Evolutionary conservation across 2,797 vertebrate genomes (phyloP), one percentile per base, ranked within the genome.

Genomic region (Syncerus caffer): DNA sequence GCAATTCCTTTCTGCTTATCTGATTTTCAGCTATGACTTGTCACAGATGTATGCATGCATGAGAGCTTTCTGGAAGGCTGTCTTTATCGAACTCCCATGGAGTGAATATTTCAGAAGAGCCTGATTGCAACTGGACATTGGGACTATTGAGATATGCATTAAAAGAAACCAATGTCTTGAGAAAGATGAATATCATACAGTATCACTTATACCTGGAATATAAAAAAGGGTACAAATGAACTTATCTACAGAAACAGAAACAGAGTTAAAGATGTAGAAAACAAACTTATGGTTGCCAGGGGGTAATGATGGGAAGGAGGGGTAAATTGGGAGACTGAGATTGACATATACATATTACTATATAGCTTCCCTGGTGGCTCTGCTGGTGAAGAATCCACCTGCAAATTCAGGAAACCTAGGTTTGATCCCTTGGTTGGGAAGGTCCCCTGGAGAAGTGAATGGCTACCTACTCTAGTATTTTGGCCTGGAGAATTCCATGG

Each of bases 1-100:
- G 5, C n/a, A 31, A 25, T 31, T 83, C 17, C 50, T 90, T 85
- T 67, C 88, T 85, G 42, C 31, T 14, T n/a, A 4, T 74, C 76
- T 84, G n/a, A 47, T 31, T 38, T 45, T 85, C 42, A 53, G 31
- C 23, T 42, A 10, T 6, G 34, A 47, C 31, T n/a, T 42, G 13
- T 64, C 58, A 51, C 0, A 21, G 71, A 15, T 1, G 21, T 6
- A 1, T 12, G 17, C 13, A 1, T 38, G 25, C 11, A 3, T 2
- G 21, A 51, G 51, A 15, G 31, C 80, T 34, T 76, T 51, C 57
- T 14, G 8, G 6, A 64, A 83, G 64, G 14, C 4, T 45, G 51
- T 57, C 82, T 85, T 45, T 8, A 57, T 42, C 0, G 2, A 57
- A 47, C 42, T 62, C 34, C 21, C 23, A 23, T 3, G 23, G 23